phyloP scores from a whole-genome alignment of 2,888 invertebrate species.

The Spisula solida region DNA sequence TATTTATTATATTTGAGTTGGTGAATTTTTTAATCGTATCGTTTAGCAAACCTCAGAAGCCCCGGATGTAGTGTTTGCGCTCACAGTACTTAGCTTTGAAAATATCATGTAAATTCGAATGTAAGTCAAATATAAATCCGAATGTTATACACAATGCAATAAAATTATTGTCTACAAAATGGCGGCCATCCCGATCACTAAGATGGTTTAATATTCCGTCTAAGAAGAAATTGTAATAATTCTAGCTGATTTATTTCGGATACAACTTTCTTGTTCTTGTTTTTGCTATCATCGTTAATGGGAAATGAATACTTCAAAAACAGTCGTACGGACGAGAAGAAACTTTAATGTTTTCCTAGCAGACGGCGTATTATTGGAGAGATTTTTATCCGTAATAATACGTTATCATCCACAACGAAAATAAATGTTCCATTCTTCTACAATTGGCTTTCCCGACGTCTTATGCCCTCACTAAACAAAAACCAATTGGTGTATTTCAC shows the following conservation, averaged over 20 bases:
- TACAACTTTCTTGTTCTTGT: background rate
- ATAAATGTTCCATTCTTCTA: constrained; percentile 63
- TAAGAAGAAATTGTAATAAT: background rate
- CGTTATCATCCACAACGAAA: constrained; percentile 66
- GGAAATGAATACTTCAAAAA: constrained; percentile 1
- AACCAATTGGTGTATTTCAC: constrained; percentile 68
- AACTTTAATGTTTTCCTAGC: constrained; percentile 14
- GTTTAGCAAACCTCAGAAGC: too few relatives aligned
- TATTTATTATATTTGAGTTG: too few relatives aligned
- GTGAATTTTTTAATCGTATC: too few relatives aligned
- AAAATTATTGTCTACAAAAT: too few relatives aligned
- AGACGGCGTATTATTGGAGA: constrained; percentile 39
- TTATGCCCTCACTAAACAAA: constrained; percentile 65
- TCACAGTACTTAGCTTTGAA: too few relatives aligned
- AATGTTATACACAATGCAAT: too few relatives aligned
- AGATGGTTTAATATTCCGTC: background rate
- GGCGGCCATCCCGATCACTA: too few relatives aligned
- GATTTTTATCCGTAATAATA: constrained; percentile 71
- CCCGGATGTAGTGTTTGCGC: too few relatives aligned
- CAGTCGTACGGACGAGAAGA: background rate
- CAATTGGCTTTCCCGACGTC: constrained; percentile 68
- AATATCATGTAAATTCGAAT: too few relatives aligned
- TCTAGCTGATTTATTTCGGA: background rate
- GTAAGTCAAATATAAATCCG: too few relatives aligned
- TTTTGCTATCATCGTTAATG: constrained; percentile 6